A percentile compares a stretch with the other conserved stretches of the same genome.
These are phyloP conservation scores for Pheosia gnoma DNA, from an alignment of 2,888 invertebrate genomes.

Conservation along the genomic window DNA sequence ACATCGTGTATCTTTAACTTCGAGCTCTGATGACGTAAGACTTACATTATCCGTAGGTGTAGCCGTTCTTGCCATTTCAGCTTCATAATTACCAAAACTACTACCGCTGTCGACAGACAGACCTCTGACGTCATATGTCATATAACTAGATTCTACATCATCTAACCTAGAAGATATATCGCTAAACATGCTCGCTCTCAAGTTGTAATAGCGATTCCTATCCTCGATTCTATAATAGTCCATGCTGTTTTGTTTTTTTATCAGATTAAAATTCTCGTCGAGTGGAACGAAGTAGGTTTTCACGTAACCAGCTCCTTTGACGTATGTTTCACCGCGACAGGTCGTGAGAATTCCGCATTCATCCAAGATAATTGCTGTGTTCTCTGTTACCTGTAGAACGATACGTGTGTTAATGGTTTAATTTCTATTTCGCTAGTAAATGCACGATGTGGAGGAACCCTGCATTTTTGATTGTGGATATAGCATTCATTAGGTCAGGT, in stretches of 20 bases:
- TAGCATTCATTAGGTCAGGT: too few relatives aligned
- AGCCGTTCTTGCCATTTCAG: constrained; percentile 27
- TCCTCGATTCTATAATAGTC: constrained; percentile 58
- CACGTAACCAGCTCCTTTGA: constrained; percentile 88
- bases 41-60: constrained; percentile 42
- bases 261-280: constrained; percentile 83
- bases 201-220: constrained; percentile 52
- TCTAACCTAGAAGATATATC: constrained; percentile 30
- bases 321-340: constrained; percentile 87
- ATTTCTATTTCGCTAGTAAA: too few relatives aligned
- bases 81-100: constrained; percentile 27
- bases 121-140: constrained; percentile 45
- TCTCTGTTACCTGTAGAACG: constrained; percentile 85
- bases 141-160: constrained; percentile 28
- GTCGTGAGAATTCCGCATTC: constrained; percentile 88
- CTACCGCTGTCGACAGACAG: constrained; percentile 43
- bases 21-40: constrained; percentile 47
- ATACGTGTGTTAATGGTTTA: too few relatives aligned
- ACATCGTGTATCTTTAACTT: constrained; percentile 64
- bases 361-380: constrained; percentile 87
- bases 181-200: constrained; percentile 48
- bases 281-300: constrained; percentile 90
- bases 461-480: too few relatives aligned
- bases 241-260: constrained; percentile 65
- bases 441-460: too few relatives aligned